Conservation (phyloP, 2,113 vertebrate genomes). For the Heloderma charlesbogerti region DNA sequence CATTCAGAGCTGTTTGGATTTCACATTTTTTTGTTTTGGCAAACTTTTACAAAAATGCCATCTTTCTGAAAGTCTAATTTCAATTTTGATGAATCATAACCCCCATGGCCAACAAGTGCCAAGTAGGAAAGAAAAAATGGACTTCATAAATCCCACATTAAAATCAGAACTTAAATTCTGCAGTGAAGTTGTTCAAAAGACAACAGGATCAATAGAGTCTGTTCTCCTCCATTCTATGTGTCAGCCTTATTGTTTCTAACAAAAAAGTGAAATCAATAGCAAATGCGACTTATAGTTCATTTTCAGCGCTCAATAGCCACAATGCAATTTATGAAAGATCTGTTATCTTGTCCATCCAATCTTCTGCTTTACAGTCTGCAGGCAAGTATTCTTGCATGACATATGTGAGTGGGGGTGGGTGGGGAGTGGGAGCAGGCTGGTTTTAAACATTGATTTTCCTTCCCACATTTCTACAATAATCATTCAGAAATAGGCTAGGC, state of each 20-base stretch:
- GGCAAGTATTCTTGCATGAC: conserved; percentile 76
- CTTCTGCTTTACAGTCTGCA: conserved; percentile 62
- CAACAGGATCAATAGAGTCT: conserved; percentile 82
- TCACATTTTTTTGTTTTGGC: neutral
- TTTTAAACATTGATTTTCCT: conserved; percentile 75
- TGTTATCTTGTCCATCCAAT: conserved; percentile 74
- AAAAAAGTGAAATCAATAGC: conserved; percentile 83
- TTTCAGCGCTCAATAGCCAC: conserved; percentile 84
- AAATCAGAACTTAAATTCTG: conserved; percentile 65
- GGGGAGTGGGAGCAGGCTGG: neutral
- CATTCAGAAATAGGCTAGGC: conserved; percentile 79
- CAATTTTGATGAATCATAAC: neutral
- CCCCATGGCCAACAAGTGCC: neutral
- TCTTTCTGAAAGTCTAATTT: neutral
- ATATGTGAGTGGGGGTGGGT: neutral
- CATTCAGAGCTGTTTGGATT: neutral
- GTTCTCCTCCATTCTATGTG: conserved; percentile 79
- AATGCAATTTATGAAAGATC: conserved; percentile 89
- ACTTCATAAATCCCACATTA: conserved; percentile 68
- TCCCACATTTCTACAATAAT: conserved; percentile 71
- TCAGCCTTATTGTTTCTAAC: conserved; percentile 81
- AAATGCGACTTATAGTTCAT: conserved; percentile 84
- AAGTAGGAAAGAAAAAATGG: conserved; percentile 24
- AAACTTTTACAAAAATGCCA: neutral
- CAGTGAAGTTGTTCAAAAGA: conserved; percentile 75